Evolutionary conservation across 1,140 invertebrate species (phyloP).

Genomic region (Cheumatopsyche charites): DNA sequence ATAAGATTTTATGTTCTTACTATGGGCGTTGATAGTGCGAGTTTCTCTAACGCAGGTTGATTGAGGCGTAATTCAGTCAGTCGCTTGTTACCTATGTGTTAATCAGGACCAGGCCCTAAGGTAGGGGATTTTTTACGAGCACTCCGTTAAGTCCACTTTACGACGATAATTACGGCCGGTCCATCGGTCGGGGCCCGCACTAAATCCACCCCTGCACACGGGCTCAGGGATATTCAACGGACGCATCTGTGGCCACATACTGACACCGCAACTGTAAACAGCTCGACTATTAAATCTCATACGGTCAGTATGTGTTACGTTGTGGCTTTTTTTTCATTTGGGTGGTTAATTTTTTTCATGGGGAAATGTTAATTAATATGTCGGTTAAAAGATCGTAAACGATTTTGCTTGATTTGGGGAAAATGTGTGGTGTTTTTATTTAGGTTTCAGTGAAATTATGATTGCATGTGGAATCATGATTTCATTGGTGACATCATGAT

Average conservation of each 20-base stretch:
- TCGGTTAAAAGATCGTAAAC: too few species aligned
- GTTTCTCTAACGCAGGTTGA: slow-evolving; percentile 7
- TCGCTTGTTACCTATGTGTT: background rate
- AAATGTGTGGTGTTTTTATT: too few species aligned
- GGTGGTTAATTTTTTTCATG: background rate
- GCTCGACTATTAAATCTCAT: background rate
- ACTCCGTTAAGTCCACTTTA: slow-evolving; percentile 35
- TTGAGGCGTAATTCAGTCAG: slow-evolving; percentile 26
- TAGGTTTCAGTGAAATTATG: too few species aligned
- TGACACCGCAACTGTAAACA: slow-evolving; percentile 7
- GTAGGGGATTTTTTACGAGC: slow-evolving; percentile 34
- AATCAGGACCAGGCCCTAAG: slow-evolving; percentile 7
- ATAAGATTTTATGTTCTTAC: too few species aligned
- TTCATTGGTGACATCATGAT: too few species aligned
- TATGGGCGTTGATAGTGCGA: slow-evolving; percentile 4
- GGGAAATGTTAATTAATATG: background rate
- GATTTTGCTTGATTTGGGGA: too few species aligned
- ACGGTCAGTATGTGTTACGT: background rate
- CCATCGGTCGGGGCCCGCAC: slow-evolving; percentile 20
- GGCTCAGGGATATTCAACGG: background rate
- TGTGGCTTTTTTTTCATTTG: background rate
- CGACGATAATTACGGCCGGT: slow-evolving; percentile 37
- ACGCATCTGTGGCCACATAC: slow-evolving; percentile 12
- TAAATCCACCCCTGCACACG: slow-evolving; percentile 14
- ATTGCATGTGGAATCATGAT: too few species aligned